Evolutionary conservation across 1,140 invertebrate species (phyloP).

Genomic region (Acromyrmex heyeri): DNA sequence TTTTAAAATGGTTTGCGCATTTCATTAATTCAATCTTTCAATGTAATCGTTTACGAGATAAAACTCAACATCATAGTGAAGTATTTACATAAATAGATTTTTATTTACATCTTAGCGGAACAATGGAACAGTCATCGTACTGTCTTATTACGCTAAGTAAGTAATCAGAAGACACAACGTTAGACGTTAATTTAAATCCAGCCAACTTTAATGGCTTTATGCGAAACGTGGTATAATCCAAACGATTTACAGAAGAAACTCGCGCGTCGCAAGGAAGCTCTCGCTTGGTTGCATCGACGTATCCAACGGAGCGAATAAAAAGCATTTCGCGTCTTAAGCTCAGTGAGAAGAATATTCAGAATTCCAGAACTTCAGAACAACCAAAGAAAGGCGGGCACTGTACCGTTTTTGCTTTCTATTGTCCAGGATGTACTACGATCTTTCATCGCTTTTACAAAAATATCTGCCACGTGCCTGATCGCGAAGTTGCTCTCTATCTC

Average conservation of each 20-base stretch:
- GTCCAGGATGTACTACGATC: conserved; percentile 51
- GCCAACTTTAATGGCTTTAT: conserved; percentile 29
- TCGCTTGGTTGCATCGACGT: conserved; percentile 47
- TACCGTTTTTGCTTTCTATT: conserved; percentile 26
- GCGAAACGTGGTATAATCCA: conserved; percentile 24
- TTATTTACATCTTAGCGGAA: neutral
- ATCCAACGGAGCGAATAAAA: conserved; percentile 55
- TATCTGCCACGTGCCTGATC: conserved; percentile 73
- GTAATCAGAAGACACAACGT: conserved; percentile 29
- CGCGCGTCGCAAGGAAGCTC: conserved; percentile 2
- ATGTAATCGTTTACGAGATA: neutral
- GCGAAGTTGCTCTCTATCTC: conserved; percentile 42
- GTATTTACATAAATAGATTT: neutral
- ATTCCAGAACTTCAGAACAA: conserved; percentile 58
- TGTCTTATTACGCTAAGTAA: conserved; percentile 21
- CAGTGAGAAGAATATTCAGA: conserved; percentile 64
- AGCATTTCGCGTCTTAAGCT: conserved; percentile 61
- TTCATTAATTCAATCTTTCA: neutral
- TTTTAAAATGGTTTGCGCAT: neutral
- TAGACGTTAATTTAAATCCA: conserved; percentile 41
- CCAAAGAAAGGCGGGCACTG: conserved; percentile 19
- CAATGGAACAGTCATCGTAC: neutral
- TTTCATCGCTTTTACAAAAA: conserved; percentile 68
- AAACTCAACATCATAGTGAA: neutral
- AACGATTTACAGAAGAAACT: conserved; percentile 60